A percentile compares a stretch with the other conserved stretches of the same genome.
phyloP scores from a whole-genome alignment of 2,113 vertebrate genomes.

The Takifugu bimaculatus region DNA sequence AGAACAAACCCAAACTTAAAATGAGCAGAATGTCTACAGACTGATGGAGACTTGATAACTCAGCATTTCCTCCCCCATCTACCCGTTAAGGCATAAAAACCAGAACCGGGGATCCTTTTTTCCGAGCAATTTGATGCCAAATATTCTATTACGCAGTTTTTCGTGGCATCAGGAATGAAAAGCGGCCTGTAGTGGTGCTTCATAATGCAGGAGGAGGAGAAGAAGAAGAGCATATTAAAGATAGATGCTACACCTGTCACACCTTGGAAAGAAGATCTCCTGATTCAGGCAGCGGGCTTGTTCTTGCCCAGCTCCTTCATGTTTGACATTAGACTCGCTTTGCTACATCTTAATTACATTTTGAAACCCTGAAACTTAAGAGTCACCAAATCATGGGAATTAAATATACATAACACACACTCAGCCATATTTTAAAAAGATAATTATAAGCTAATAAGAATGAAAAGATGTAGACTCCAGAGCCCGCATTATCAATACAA shows the following conservation, averaged over 20 bases:
- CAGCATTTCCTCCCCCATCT: too few relatives aligned
- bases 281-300: slow-evolving; percentile 41
- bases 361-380: slow-evolving; percentile 42
- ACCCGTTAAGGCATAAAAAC: not conserved
- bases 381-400: slow-evolving; percentile 7
- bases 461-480: too few relatives aligned
- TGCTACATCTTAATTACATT: slow-evolving; percentile 48
- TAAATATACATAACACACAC: slow-evolving; percentile 12
- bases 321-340: slow-evolving; percentile 36
- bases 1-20: too few relatives aligned
- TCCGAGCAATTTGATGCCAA: slow-evolving; percentile 13
- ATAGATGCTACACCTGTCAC: slow-evolving; percentile 22
- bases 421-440: too few relatives aligned
- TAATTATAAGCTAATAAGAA: too few relatives aligned
- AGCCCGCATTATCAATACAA: not conserved
- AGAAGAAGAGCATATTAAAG: slow-evolving; percentile 28
- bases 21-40: too few relatives aligned
- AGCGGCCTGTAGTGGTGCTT: not conserved
- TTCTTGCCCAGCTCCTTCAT: slow-evolving; percentile 32
- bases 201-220: slow-evolving; percentile 20
- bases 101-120: slow-evolving; percentile 16
- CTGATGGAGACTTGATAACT: not conserved
- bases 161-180: slow-evolving; percentile 3
- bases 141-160: slow-evolving; percentile 17
- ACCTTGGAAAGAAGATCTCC: slow-evolving; percentile 30